phyloP scores from a whole-genome alignment of 2,113 vertebrate species.

The Pituophis catenifer region DNA sequence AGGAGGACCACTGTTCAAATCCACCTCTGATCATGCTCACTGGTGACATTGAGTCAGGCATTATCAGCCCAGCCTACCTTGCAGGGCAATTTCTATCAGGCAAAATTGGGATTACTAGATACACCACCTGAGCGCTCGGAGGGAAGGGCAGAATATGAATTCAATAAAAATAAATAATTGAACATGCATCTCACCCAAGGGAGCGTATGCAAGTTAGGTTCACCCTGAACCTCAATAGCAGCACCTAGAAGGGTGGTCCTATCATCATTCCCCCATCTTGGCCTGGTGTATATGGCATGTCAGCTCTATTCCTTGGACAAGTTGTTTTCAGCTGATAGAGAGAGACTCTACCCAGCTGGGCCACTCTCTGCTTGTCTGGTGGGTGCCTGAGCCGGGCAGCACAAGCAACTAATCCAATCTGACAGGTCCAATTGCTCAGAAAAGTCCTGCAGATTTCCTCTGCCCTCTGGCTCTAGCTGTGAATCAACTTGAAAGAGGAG shows the following conservation, averaged over 20 bases:
- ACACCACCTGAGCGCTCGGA: neutral
- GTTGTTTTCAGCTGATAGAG: constrained; percentile 11
- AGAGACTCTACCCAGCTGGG: constrained; percentile 27
- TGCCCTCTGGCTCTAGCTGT: neutral
- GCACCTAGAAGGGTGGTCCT: neutral
- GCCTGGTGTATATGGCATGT: neutral
- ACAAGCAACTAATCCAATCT: constrained; percentile 12
- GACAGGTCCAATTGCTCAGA: constrained; percentile 28
- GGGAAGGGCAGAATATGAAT: neutral
- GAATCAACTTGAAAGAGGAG: neutral
- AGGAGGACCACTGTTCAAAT: neutral
- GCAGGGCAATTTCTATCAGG: neutral
- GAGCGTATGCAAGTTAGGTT: neutral
- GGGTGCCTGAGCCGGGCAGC: neutral
- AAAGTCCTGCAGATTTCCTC: constrained; percentile 14
- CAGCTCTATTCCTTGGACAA: constrained; percentile 26
- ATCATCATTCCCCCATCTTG: neutral
- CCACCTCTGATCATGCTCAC: neutral
- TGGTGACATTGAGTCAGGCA: neutral
- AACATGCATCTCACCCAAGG: neutral
- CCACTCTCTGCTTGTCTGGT: constrained; percentile 1
- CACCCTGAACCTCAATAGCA: neutral
- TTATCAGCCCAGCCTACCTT: neutral
- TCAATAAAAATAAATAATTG: neutral
- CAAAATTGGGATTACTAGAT: neutral